A percentile compares a stretch with the other conserved stretches of the same genome.
Evolutionary conservation across 2,113 vertebrate genomes (phyloP).

Genomic region (Oryzias melastigma): DNA sequence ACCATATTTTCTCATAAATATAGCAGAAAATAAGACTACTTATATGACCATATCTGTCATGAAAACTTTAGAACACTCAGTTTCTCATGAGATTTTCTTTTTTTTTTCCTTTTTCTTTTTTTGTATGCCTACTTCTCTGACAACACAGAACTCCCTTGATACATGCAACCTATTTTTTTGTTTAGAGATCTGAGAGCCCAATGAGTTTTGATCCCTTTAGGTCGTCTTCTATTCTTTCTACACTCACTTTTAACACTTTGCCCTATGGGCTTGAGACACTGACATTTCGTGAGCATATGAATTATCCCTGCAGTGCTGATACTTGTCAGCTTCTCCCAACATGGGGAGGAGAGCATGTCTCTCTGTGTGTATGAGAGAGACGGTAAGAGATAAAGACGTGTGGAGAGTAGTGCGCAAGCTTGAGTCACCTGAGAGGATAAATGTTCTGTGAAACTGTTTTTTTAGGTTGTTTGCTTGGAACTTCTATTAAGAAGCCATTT

Average conservation of each 20-base stretch:
- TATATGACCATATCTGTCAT: slow-evolving; percentile 19
- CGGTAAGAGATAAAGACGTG: slow-evolving; percentile 39
- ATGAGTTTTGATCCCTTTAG: slow-evolving; percentile 39
- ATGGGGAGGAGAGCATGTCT: slow-evolving; percentile 1
- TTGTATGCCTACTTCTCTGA: slow-evolving; percentile 21
- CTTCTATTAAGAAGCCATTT: no score
- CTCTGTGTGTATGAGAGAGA: slow-evolving; percentile 23
- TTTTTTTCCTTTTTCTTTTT: not conserved
- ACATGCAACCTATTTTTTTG: slow-evolving; percentile 42
- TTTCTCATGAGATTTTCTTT: slow-evolving; percentile 14
- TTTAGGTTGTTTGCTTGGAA: slow-evolving; percentile 32
- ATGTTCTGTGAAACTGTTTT: slow-evolving; percentile 40
- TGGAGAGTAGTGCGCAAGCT: slow-evolving; percentile 21
- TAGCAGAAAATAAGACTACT: slow-evolving; percentile 17
- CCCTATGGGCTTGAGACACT: slow-evolving; percentile 31
- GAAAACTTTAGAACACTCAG: slow-evolving; percentile 47
- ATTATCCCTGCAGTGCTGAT: slow-evolving; percentile 47
- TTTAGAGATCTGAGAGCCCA: slow-evolving; percentile 48
- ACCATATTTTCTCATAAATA: not conserved
- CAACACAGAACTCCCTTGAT: slow-evolving; percentile 31
- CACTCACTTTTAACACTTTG: slow-evolving; percentile 37
- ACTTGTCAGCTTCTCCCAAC: slow-evolving; percentile 33
- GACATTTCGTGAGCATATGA: slow-evolving; percentile 38
- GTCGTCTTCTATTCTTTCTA: slow-evolving; percentile 25
- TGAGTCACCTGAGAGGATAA: slow-evolving; percentile 57